Evolutionary conservation across 2,113 vertebrate genomes (phyloP).

Genomic region (Lycaon pictus): DNA sequence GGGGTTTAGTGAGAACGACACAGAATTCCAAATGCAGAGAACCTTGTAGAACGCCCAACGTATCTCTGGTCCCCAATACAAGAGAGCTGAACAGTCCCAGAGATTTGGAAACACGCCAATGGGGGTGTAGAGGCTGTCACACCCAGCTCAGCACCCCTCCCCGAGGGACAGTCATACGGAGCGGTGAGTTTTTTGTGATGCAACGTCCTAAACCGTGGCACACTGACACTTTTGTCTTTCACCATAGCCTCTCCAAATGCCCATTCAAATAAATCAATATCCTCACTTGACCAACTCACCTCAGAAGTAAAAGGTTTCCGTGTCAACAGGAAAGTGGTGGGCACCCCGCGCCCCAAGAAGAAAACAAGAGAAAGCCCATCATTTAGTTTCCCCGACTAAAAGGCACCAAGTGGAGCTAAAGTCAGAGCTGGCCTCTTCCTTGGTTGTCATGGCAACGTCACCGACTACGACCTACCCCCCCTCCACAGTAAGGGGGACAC

Average conservation of each 20-base stretch:
- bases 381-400: not conserved
- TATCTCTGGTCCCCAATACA: not conserved
- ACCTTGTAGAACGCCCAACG: not conserved
- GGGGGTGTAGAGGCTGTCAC: not conserved
- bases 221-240: not conserved
- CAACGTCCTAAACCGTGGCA: not conserved
- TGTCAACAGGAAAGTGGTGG: not conserved
- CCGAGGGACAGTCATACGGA: not conserved
- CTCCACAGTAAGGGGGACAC: fast-evolving
- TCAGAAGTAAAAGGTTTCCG: conserved; percentile 23
- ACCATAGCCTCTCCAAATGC: not conserved
- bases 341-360: not conserved
- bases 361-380: not conserved
- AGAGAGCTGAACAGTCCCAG: not conserved
- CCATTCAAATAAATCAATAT: not conserved
- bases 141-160: not conserved
- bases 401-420: not conserved
- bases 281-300: not conserved
- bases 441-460: conserved; percentile 24
- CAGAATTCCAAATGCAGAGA: not conserved
- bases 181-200: not conserved
- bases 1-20: not conserved
- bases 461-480: not conserved
- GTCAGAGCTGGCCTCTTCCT: conserved; percentile 25
- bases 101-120: not conserved